These are phyloP conservation scores for Oncorhynchus nerka DNA, from an alignment of 2,113 vertebrate genomes.

Conservation along the genomic window DNA sequence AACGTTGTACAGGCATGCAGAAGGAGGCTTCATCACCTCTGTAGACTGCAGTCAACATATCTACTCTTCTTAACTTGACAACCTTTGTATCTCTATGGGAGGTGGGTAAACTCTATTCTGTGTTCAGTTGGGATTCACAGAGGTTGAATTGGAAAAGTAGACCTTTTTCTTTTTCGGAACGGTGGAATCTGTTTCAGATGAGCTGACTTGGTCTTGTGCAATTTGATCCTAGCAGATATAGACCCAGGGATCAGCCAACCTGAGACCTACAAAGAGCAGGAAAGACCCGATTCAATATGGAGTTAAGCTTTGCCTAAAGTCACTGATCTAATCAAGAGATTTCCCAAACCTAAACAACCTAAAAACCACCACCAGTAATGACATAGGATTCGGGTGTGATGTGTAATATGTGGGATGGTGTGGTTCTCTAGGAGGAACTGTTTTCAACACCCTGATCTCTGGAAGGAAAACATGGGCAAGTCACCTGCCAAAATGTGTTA, in stretches of 20 bases:
- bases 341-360: constrained; percentile 12
- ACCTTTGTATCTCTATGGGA: not conserved
- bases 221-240: not conserved
- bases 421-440: not conserved
- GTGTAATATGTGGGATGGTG: not conserved
- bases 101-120: not conserved
- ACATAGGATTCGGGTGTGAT: constrained; percentile 32
- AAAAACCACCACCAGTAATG: constrained; percentile 27
- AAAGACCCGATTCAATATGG: not conserved
- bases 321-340: constrained; percentile 2
- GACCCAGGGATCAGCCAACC: not conserved
- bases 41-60: not conserved
- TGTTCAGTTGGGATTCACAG: not conserved
- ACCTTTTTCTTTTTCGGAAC: not conserved
- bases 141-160: not conserved
- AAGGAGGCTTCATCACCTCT: not conserved
- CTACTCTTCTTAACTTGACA: not conserved
- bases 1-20: not conserved
- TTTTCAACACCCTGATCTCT: not conserved
- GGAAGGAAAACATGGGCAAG: constrained; percentile 8
- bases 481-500: not conserved
- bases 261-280: not conserved
- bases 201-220: not conserved
- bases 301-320: constrained; percentile 24
- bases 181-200: not conserved